Evolutionary conservation across 2,113 vertebrate species (phyloP).

Genomic region (Casuarius casuarius): DNA sequence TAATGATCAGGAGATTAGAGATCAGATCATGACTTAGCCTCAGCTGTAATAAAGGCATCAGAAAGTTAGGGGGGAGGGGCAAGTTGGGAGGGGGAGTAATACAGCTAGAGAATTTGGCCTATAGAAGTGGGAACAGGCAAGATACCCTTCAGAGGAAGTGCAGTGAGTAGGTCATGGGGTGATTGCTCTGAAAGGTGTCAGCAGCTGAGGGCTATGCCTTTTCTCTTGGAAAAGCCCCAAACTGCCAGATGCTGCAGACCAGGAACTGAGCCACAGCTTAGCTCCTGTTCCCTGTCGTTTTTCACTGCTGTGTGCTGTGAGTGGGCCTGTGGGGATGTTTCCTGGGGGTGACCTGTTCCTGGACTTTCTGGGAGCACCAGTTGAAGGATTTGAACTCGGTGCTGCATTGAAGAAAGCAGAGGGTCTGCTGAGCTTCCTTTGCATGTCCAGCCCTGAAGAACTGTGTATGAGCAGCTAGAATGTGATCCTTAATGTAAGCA

Average conservation of each 20-base stretch:
- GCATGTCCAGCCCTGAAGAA: background rate
- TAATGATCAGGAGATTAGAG: background rate
- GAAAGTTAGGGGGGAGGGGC: constrained; percentile 2
- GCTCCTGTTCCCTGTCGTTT: background rate
- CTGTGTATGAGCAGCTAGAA: background rate
- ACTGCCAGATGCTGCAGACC: background rate
- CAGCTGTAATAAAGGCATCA: background rate
- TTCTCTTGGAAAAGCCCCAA: rapidly evolving
- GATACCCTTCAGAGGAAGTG: background rate
- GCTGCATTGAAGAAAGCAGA: background rate
- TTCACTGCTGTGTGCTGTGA: background rate
- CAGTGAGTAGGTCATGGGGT: background rate
- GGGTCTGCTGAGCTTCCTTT: background rate
- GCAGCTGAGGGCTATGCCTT: background rate
- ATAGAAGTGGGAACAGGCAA: background rate
- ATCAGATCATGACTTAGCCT: background rate
- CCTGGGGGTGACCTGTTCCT: background rate
- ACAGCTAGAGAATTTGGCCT: background rate
- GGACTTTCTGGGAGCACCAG: background rate
- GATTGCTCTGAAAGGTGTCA: background rate
- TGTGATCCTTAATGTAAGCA: background rate
- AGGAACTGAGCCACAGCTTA: background rate
- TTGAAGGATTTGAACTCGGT: background rate
- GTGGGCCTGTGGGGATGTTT: background rate
- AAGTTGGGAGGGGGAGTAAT: background rate